A percentile compares a stretch with the other conserved stretches of the same genome.
phyloP scores from a whole-genome alignment of 2,113 vertebrate species.

The Noctilio leporinus region DNA sequence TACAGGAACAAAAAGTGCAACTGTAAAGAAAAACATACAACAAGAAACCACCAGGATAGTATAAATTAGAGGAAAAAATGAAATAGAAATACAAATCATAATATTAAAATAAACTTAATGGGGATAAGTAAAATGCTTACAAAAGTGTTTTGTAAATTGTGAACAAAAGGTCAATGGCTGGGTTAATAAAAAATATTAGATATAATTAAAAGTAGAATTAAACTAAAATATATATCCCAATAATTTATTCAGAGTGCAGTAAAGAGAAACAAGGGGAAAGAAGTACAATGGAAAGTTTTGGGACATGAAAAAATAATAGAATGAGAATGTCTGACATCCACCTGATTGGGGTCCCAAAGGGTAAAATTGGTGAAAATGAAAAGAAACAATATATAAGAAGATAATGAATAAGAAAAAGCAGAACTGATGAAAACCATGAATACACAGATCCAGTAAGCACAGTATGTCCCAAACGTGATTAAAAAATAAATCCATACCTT shows the following conservation, averaged over 20 bases:
- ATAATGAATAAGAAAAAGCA: neutral
- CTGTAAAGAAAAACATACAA: neutral
- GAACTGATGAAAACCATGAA: neutral
- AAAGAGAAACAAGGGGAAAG: neutral
- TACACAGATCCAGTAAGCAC: neutral
- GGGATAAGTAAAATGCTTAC: neutral
- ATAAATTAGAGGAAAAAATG: neutral
- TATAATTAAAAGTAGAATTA: neutral
- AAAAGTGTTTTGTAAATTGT: neutral
- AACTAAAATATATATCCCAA: neutral
- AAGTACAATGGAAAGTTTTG: neutral
- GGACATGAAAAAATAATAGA: neutral
- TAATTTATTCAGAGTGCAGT: neutral
- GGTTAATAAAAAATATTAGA: neutral
- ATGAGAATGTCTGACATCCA: neutral
- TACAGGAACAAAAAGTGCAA: neutral
- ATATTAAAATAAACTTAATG: neutral
- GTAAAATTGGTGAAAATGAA: neutral
- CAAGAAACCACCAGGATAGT: neutral
- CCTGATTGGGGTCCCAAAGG: neutral
- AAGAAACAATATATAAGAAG: neutral
- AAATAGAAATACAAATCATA: neutral
- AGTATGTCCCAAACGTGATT: neutral
- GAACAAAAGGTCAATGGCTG: neutral
- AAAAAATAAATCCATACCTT: neutral